Evolutionary conservation across 2,113 vertebrate species (phyloP).

Genomic region (Sigmodon hispidus): DNA sequence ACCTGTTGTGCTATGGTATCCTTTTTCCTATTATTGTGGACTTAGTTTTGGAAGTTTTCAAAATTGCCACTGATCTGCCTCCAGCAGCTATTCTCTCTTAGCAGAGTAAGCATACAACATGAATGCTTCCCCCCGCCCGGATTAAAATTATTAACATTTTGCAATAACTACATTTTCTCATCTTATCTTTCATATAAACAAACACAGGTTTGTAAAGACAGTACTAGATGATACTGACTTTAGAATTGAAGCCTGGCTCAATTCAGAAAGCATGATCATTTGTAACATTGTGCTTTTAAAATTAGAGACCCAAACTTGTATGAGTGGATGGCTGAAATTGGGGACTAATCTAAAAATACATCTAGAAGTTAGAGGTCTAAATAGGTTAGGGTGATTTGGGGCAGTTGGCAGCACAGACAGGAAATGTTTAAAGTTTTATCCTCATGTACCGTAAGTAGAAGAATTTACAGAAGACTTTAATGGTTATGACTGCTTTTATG

Average conservation of each 20-base stretch:
- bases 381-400: background rate
- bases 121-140: background rate
- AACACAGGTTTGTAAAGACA: background rate
- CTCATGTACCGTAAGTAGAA: background rate
- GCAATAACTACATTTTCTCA: background rate
- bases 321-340: constrained; percentile 36
- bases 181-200: background rate
- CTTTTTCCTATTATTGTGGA: background rate
- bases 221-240: background rate
- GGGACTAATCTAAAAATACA: background rate
- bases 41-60: constrained; percentile 38
- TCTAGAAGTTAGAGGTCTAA: background rate
- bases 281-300: background rate
- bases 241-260: background rate
- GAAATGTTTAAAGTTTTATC: constrained; percentile 29
- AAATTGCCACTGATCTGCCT: background rate
- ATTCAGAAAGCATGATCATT: background rate
- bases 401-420: background rate
- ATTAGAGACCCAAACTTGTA: background rate
- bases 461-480: background rate
- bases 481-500: background rate
- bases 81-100: background rate
- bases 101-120: background rate
- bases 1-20: background rate
- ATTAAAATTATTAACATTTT: background rate